Evolutionary conservation across 2,797 vertebrate species (phyloP), one percentile per base, ranked within the genome.

Genomic region (Acridotheres tristis): DNA sequence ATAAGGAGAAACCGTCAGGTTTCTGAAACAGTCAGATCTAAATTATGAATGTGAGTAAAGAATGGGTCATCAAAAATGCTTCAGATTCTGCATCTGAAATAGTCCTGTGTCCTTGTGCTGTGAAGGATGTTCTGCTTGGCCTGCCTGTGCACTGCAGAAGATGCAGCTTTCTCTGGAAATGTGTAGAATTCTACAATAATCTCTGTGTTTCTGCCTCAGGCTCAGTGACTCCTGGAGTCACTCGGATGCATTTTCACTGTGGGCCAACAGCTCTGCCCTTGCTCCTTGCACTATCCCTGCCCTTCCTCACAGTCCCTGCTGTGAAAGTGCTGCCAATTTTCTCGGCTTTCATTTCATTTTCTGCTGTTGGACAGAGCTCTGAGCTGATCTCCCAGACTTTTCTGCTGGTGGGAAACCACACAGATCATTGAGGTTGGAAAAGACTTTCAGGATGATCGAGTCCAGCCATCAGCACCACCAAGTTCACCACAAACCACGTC

Each of bases 21-120:
- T 90, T 90, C 73, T 81, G 85, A 91, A 86, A 54, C 47, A 91
- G n/a, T 73, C 85, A 91, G 54, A 84, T 15, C 76, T 94, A 78
- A 96, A 90, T 91, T 94, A 95, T 91, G 58, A 75, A 90, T 90
- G 80, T 83, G 78, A 87, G 73, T 75, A 93, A 93, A 94, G 93
- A 95, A 65, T 54, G 58, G 51, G 57, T 50, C 69, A 91, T 90
- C 90, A 90, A 78, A 91, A 93, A 91, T 72, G 66, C 66, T 81
- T 88, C 80, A 90, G 85, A 58, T 89, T 80, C 89, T 92, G 88
- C 89, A 92, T 83, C 54, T 75, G 80, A 91, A 95, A 68, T 86
- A 20, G 42, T 78, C 36, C 34, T 2, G 1, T 55, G 90, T 73
- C 93, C 93, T 88, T 84, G 65, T 59, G 57, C 76, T 54, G 27